Evolutionary conservation across 2,113 vertebrate genomes (phyloP).

Genomic region (Phyllostomus discolor): DNA sequence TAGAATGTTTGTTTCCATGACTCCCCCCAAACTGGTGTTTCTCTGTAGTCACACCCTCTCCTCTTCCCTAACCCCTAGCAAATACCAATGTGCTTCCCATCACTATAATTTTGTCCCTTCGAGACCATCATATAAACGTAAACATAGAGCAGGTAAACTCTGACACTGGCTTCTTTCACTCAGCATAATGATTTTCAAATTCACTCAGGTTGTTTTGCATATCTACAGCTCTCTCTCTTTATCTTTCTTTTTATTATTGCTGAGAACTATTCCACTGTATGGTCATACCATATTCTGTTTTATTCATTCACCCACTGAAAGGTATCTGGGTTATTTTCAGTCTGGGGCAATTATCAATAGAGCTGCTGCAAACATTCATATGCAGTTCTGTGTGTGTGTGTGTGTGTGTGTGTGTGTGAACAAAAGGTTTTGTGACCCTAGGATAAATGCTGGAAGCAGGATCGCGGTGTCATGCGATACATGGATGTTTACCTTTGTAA

Average conservation of each 20-base stretch:
- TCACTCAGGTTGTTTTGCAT: not conserved
- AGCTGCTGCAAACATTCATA: not conserved
- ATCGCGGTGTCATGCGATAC: not conserved
- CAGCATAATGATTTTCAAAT: not conserved
- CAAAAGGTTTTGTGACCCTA: not conserved
- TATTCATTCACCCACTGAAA: not conserved
- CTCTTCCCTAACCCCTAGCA: not conserved
- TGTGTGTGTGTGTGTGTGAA: not conserved
- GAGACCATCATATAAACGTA: not conserved
- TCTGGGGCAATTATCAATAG: not conserved
- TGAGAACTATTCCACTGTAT: not conserved
- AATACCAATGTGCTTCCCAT: not conserved
- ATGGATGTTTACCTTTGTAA: not conserved
- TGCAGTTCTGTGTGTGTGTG: not conserved
- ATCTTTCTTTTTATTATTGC: conserved; percentile 16
- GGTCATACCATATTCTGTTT: not conserved
- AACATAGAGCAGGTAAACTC: not conserved
- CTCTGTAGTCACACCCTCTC: not conserved
- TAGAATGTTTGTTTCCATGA: too few species aligned
- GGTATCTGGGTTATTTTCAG: not conserved
- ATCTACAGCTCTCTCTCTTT: not conserved
- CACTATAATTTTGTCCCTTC: not conserved
- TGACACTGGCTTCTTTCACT: not conserved
- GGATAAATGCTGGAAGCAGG: not conserved
- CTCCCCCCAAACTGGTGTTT: not conserved